phyloP scores from a whole-genome alignment of 2,888 invertebrate genomes.

The Congeria kusceri region DNA sequence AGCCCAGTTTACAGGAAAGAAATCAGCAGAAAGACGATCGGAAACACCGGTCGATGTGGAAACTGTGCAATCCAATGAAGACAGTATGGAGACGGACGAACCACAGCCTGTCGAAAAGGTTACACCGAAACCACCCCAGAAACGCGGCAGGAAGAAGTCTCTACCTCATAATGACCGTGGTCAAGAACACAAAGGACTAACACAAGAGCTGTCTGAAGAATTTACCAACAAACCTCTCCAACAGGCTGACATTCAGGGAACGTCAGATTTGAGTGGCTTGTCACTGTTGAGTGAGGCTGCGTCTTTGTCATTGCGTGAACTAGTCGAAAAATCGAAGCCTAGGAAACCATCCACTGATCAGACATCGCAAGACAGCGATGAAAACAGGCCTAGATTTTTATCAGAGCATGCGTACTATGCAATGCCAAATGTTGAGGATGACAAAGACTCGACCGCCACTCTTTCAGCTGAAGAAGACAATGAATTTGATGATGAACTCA shows the following conservation, averaged over 20 bases:
- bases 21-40: slow-evolving; percentile 7
- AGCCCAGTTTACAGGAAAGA: slow-evolving; percentile 18
- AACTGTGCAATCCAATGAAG: slow-evolving; percentile 39
- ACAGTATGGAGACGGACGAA: slow-evolving; percentile 39
- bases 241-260: slow-evolving; percentile 14
- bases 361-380: slow-evolving; percentile 56
- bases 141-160: slow-evolving; percentile 23
- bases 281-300: slow-evolving; percentile 64
- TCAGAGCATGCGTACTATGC: slow-evolving; percentile 84
- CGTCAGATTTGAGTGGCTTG: slow-evolving; percentile 47
- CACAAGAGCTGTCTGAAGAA: slow-evolving; percentile 22
- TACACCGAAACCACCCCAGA: slow-evolving; percentile 2
- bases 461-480: slow-evolving; percentile 82
- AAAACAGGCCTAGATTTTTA: slow-evolving; percentile 69
- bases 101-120: neutral
- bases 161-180: slow-evolving; percentile 22
- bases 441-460: slow-evolving; percentile 76
- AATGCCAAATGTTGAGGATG: slow-evolving; percentile 66
- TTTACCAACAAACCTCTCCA: slow-evolving; percentile 1
- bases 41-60: slow-evolving; percentile 45
- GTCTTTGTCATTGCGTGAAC: slow-evolving; percentile 57
- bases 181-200: slow-evolving; percentile 34
- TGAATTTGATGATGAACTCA: slow-evolving; percentile 56
- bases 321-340: slow-evolving; percentile 37
- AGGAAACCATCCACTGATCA: slow-evolving; percentile 12